Percentiles rank a stretch among this genome's conserved stretches.
phyloP scores from a whole-genome alignment of 30 jellyfish, hydroid and myxozoan species.

The Aurelia aurita complex sp. Pacific region DNA sequence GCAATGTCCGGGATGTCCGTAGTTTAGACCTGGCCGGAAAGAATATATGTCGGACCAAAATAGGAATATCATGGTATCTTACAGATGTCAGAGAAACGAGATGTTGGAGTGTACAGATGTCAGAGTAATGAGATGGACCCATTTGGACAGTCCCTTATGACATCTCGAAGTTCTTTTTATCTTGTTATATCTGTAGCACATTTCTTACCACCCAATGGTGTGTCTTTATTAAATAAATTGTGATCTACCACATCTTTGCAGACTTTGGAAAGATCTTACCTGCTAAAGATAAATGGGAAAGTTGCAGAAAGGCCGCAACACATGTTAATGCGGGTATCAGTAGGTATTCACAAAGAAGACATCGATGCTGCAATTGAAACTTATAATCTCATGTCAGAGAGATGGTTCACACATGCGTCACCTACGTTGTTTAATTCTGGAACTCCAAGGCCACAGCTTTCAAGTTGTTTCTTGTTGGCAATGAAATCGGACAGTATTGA shows the following conservation, averaged over 20 bases:
- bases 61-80: too few relatives aligned
- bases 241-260: neutral
- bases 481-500: slow-evolving; percentile 98
- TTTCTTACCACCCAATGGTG: too few relatives aligned
- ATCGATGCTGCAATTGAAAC: slow-evolving; percentile 98
- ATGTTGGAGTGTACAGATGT: too few relatives aligned
- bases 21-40: too few relatives aligned
- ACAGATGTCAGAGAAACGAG: too few relatives aligned
- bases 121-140: too few relatives aligned
- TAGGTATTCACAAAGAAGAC: slow-evolving; percentile 96
- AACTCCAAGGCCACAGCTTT: slow-evolving; percentile 96
- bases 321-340: slow-evolving; percentile 99
- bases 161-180: too few relatives aligned
- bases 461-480: slow-evolving; percentile 98
- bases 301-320: slow-evolving; percentile 99
- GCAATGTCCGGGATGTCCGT: too few relatives aligned
- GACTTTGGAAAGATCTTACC: slow-evolving; percentile 98
- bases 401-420: slow-evolving; percentile 99
- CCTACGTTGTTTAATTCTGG: slow-evolving; percentile 99
- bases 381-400: slow-evolving; percentile 92
- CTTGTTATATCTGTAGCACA: too few relatives aligned
- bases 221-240: too few relatives aligned
- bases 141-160: too few relatives aligned
- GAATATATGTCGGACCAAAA: too few relatives aligned
- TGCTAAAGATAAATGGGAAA: slow-evolving; percentile 90